A percentile compares a stretch with the other conserved stretches of the same genome.
Evolutionary conservation across 2,888 invertebrate genomes (phyloP).

Genomic region (Apotomis capreana): DNA sequence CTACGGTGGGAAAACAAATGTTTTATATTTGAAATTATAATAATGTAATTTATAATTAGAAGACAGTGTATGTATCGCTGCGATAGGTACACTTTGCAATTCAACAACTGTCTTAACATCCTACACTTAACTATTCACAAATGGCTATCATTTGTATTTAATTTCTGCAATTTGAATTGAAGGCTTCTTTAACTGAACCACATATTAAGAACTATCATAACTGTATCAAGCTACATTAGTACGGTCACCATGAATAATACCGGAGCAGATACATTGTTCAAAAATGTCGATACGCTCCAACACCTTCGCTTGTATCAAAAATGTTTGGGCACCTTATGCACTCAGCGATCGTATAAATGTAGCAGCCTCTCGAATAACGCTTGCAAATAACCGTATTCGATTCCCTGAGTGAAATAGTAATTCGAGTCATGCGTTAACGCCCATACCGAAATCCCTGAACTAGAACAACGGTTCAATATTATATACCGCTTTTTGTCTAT

Average conservation of each 20-base stretch:
- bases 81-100: neutral
- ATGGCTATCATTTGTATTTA: conserved; percentile 23
- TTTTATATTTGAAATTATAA: no score
- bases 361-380: conserved; percentile 11
- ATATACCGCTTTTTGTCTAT: conserved; percentile 51
- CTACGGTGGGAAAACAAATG: neutral
- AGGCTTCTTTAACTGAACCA: conserved; percentile 16
- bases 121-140: neutral
- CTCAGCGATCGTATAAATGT: neutral
- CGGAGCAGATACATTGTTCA: neutral
- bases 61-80: no score
- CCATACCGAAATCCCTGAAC: conserved; percentile 57
- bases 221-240: conserved; percentile 47
- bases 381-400: conserved; percentile 45
- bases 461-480: conserved; percentile 58
- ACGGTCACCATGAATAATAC: neutral
- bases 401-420: conserved; percentile 51
- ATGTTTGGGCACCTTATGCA: neutral
- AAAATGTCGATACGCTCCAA: conserved; percentile 4
- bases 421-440: conserved; percentile 59
- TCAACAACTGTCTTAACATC: neutral
- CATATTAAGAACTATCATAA: conserved; percentile 49
- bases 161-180: conserved; percentile 11
- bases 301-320: conserved; percentile 6
- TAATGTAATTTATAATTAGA: no score